A percentile compares a stretch with the other conserved stretches of the same genome.
Evolutionary conservation across 2,797 vertebrate genomes (phyloP).

Genomic region (Sebastes hubbsi): DNA sequence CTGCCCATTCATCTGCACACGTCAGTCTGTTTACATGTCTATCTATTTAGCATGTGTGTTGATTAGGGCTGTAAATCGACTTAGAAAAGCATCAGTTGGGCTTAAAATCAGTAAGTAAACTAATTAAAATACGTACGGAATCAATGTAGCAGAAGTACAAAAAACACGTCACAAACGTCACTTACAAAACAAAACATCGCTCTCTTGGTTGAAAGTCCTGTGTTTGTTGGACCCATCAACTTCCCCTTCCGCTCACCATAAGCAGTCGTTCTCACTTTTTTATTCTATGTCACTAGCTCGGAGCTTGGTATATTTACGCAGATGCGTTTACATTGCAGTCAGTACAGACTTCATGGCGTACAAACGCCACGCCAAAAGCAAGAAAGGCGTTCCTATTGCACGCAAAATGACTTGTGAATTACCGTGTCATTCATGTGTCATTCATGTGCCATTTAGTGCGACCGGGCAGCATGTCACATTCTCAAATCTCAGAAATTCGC

Average conservation of each 20-base stretch:
- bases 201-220: neutral
- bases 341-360: no score
- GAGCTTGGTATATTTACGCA: accelerated
- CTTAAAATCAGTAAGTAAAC: no score
- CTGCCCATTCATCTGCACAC: neutral
- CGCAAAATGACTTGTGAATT: neutral
- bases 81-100: no score
- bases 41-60: neutral
- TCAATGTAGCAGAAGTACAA: no score
- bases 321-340: neutral
- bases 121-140: no score
- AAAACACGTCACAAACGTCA: no score
- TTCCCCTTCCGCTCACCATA: neutral
- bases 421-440: neutral
- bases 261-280: neutral
- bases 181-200: neutral
- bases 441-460: no score
- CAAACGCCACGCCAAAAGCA: neutral
- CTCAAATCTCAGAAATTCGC: neutral
- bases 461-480: neutral
- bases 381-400: neutral
- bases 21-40: neutral
- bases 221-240: neutral
- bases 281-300: neutral
- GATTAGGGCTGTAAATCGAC: no score